Percentiles rank a stretch among this genome's conserved stretches.
Conservation (phyloP, 2,113 vertebrate species). For the Stictonetta naevosa region DNA sequence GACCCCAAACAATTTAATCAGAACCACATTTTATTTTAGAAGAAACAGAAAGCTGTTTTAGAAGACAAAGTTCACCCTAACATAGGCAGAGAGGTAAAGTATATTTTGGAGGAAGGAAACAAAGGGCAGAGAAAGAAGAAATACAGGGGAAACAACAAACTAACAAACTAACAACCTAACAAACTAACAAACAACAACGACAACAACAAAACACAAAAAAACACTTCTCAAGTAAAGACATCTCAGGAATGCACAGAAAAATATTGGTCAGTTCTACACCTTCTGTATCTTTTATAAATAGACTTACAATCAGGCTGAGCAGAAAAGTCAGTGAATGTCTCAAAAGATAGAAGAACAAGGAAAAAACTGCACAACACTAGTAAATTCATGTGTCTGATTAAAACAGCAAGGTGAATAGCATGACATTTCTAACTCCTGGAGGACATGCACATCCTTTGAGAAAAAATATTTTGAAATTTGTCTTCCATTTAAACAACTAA, state of each 20-base stretch:
- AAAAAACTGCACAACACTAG: background rate
- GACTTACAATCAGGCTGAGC: background rate
- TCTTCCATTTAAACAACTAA: background rate
- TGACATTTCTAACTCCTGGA: background rate
- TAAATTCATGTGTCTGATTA: background rate
- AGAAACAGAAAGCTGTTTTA: background rate
- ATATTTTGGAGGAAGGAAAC: background rate
- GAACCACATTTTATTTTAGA: background rate
- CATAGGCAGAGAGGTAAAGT: background rate
- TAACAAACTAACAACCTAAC: too few relatives aligned
- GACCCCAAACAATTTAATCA: background rate
- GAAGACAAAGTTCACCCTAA: background rate
- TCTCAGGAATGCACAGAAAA: background rate
- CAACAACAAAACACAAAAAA: too few relatives aligned
- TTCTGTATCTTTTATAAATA: background rate
- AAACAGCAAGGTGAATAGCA: background rate
- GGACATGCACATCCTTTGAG: background rate
- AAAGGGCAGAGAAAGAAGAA: background rate
- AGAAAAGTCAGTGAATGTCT: background rate
- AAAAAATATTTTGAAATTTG: background rate
- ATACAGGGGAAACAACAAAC: background rate
- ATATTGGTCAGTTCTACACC: background rate
- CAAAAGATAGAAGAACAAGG: background rate
- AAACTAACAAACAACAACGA: too few relatives aligned
- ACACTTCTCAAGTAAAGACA: background rate